Conservation (phyloP, 1,140 invertebrate species). For the Drosophila ficusphila region DNA sequence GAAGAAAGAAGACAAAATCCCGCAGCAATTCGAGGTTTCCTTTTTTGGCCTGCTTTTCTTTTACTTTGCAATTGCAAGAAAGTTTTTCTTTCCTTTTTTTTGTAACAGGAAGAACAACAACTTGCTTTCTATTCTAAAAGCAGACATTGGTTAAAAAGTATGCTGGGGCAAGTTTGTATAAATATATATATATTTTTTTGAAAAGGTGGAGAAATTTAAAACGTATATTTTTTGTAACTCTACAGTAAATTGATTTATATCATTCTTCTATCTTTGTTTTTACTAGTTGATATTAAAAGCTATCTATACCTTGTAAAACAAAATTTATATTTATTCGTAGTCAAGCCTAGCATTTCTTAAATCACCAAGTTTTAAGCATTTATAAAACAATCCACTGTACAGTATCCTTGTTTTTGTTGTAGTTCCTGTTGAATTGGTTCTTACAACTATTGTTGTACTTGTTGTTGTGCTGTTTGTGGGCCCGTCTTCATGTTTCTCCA, state of each 20-base stretch:
- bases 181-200: no score
- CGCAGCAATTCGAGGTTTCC: conserved; percentile 54
- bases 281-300: no score
- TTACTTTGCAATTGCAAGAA: conserved; percentile 50
- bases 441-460: conserved; percentile 16
- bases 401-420: conserved; percentile 7
- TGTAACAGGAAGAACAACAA: conserved; percentile 37
- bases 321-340: no score
- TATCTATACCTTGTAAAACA: no score
- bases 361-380: no score
- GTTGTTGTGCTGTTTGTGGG: conserved; percentile 63
- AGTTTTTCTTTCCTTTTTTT: conserved; percentile 32
- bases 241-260: no score
- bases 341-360: no score
- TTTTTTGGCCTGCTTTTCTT: conserved; percentile 36
- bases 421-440: neutral
- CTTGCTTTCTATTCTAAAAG: conserved; percentile 67
- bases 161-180: no score
- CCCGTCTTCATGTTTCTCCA: conserved; percentile 67
- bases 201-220: no score
- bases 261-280: no score
- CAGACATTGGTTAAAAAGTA: conserved; percentile 13
- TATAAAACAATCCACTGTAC: neutral
- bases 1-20: conserved; percentile 33
- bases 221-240: no score